Conservation (phyloP, 1,140 invertebrate genomes). For the Leptoteleia sp. region DNA sequence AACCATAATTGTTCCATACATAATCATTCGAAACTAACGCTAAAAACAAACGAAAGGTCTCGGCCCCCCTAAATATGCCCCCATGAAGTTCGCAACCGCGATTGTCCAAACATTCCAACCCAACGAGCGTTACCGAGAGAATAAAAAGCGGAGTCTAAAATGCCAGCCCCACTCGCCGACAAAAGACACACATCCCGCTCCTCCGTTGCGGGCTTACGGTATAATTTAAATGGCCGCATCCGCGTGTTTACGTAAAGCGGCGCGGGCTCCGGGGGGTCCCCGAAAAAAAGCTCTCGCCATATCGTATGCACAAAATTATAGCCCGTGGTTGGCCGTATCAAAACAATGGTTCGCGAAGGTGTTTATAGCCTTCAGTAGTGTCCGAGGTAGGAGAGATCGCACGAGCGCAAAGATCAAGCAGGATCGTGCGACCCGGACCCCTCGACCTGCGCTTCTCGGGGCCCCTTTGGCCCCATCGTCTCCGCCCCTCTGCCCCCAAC, state of each 20-base stretch:
- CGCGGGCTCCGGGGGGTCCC: background rate
- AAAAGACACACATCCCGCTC: too few species aligned
- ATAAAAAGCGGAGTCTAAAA: too few species aligned
- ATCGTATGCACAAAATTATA: constrained; percentile 43
- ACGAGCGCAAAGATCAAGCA: constrained; percentile 81
- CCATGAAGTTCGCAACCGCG: too few species aligned
- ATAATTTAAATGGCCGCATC: constrained; percentile 13
- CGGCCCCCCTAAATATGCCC: too few species aligned
- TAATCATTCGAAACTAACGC: too few species aligned
- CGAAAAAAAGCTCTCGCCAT: constrained; percentile 14
- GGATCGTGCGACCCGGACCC: constrained; percentile 81
- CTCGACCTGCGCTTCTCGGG: constrained; percentile 74
- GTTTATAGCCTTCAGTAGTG: constrained; percentile 75
- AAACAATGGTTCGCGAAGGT: constrained; percentile 65
- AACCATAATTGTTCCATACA: too few species aligned
- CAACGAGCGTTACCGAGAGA: too few species aligned
- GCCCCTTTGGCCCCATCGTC: constrained; percentile 54
- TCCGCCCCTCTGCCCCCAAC: constrained; percentile 60
- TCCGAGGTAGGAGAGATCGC: constrained; percentile 76
- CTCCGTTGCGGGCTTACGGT: too few species aligned
- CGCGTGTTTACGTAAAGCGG: constrained; percentile 22
- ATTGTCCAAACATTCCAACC: too few species aligned
- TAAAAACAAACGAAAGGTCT: too few species aligned
- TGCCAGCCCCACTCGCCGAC: too few species aligned
- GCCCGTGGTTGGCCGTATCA: constrained; percentile 27